These are phyloP conservation scores for Vulpes lagopus DNA, from an alignment of 2,113 vertebrate species.

Conservation along the genomic window DNA sequence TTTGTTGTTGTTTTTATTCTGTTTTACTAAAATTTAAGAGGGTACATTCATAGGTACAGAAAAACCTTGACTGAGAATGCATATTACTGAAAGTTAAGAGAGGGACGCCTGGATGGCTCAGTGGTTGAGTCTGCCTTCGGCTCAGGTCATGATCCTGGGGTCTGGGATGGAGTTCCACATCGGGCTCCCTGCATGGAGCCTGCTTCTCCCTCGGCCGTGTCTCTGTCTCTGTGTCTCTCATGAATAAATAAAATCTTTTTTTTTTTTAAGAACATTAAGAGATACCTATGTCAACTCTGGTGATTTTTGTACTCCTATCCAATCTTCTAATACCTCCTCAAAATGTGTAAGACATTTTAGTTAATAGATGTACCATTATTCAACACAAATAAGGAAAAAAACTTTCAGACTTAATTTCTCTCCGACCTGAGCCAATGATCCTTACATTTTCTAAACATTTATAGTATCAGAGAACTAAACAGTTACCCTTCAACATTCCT, in stretches of 20 bases:
- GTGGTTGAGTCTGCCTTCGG: too few relatives aligned
- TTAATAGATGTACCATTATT: conserved; percentile 6
- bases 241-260: too few relatives aligned
- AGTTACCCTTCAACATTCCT: background rate
- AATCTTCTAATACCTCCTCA: conserved; percentile 50
- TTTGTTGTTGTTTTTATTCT: background rate
- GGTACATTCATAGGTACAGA: background rate
- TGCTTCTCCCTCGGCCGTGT: too few relatives aligned
- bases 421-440: background rate
- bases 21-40: background rate
- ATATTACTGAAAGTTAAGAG: background rate
- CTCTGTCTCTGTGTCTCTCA: too few relatives aligned
- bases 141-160: too few relatives aligned
- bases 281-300: conserved; percentile 21
- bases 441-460: conserved; percentile 7
- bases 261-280: background rate
- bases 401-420: conserved; percentile 48
- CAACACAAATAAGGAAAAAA: conserved; percentile 54
- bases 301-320: background rate
- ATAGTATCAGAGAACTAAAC: background rate
- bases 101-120: too few relatives aligned
- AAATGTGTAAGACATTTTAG: conserved; percentile 51
- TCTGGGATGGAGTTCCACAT: too few relatives aligned
- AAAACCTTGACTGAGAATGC: background rate
- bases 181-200: too few relatives aligned